These are phyloP conservation scores for Pachliopta kotzebuea DNA, from an alignment of 2,888 invertebrate genomes.

Conservation along the genomic window DNA sequence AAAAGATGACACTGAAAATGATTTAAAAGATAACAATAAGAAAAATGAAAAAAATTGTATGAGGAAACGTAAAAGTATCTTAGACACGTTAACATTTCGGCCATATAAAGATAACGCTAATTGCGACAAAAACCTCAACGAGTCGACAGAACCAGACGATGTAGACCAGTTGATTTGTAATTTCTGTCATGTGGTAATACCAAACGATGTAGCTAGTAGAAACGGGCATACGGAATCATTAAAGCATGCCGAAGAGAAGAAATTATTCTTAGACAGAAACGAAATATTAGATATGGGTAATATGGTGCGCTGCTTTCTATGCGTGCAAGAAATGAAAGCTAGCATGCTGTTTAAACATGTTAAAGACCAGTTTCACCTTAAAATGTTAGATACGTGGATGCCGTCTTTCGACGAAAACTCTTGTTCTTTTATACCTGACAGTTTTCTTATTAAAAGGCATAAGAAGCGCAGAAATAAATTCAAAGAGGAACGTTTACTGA, in stretches of 20 bases:
- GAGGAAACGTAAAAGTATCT: background rate
- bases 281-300: background rate
- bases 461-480: too few species aligned
- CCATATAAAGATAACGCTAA: background rate
- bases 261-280: background rate
- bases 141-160: background rate
- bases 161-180: background rate
- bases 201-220: background rate
- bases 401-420: too few species aligned
- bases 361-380: background rate
- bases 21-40: background rate
- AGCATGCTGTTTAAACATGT: background rate
- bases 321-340: background rate
- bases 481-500: background rate
- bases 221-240: background rate
- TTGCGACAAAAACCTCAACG: background rate
- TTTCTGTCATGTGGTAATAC: conserved; percentile 5
- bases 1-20: background rate
- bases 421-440: background rate
- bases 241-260: background rate
- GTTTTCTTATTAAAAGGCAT: background rate
- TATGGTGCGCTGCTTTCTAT: background rate
- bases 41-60: background rate
- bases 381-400: background rate
- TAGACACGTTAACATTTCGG: background rate